Conservation (phyloP, 2,797 vertebrate genomes). For the Melopsittacus undulatus region DNA sequence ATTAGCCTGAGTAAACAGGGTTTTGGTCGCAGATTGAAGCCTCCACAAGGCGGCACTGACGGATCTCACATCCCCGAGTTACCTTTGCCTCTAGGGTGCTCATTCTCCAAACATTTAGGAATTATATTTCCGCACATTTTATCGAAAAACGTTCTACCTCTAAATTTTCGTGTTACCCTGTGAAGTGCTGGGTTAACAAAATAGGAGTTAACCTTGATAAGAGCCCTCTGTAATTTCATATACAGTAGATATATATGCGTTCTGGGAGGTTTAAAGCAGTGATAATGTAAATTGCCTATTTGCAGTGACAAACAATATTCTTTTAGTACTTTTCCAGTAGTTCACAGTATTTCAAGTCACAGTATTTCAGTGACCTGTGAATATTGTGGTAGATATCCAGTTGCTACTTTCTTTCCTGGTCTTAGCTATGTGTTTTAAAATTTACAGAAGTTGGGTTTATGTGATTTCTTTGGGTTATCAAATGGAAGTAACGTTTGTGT, state of each 20-base stretch:
- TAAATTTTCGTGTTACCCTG: conserved; percentile 80
- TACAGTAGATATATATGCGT: conserved; percentile 42
- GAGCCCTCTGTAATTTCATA: conserved; percentile 65
- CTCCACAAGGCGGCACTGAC: conserved; percentile 97
- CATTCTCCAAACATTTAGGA: conserved; percentile 60
- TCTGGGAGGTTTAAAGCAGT: conserved; percentile 68
- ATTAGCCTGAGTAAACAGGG: background rate
- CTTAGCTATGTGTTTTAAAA: background rate
- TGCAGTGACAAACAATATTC: conserved; percentile 59
- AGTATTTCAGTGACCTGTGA: conserved; percentile 35
- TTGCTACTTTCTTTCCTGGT: background rate
- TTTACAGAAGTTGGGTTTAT: background rate
- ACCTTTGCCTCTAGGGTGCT: background rate
- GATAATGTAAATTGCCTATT: conserved; percentile 68
- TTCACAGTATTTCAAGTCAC: background rate
- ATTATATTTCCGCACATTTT: conserved; percentile 78
- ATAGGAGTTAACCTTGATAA: conserved; percentile 73
- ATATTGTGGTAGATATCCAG: conserved; percentile 30
- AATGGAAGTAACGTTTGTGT: background rate
- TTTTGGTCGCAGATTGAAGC: background rate
- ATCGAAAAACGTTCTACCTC: conserved; percentile 78
- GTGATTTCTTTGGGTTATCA: background rate
- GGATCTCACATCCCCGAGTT: conserved; percentile 74
- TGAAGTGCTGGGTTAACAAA: conserved; percentile 76
- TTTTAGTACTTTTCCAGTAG: conserved; percentile 31